A percentile compares a stretch with the other conserved stretches of the same genome.
phyloP scores from a whole-genome alignment of 2,888 invertebrate genomes.

The Galerucella calmariensis region DNA sequence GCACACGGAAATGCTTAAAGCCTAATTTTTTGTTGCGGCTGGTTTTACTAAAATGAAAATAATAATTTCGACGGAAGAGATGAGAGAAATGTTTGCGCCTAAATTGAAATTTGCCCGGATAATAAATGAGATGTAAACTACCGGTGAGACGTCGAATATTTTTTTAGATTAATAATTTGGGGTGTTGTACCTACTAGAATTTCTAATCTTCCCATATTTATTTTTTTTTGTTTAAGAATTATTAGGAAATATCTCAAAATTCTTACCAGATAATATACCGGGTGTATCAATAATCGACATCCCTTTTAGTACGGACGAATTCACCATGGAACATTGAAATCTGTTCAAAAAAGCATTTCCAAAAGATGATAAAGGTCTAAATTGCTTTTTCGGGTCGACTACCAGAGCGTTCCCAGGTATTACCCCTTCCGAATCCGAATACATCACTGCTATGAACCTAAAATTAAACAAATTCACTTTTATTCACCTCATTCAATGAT shows the following conservation, averaged over 20 bases:
- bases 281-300: slow-evolving; percentile 98
- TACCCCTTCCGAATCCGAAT: slow-evolving; percentile 85
- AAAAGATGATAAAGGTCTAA: slow-evolving; percentile 93
- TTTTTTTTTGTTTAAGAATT: no score
- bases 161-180: no score
- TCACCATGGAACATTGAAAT: slow-evolving; percentile 93
- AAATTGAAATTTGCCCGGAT: slow-evolving; percentile 15
- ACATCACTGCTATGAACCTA: slow-evolving; percentile 97
- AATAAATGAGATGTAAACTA: slow-evolving; percentile 3
- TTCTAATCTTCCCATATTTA: no score
- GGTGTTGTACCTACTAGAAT: no score
- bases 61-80: slow-evolving; percentile 9
- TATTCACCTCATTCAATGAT: no score
- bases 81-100: background rate
- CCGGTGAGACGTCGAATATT: no score
- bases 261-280: slow-evolving; percentile 73
- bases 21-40: slow-evolving; percentile 10
- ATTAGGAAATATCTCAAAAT: no score
- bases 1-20: background rate
- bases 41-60: slow-evolving; percentile 2
- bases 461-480: slow-evolving; percentile 1
- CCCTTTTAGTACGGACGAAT: slow-evolving; percentile 90
- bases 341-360: slow-evolving; percentile 98
- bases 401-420: slow-evolving; percentile 98
- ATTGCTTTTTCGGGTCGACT: slow-evolving; percentile 97